Conservation (phyloP, 2,113 vertebrate genomes). For the Epinephelus fuscoguttatus region DNA sequence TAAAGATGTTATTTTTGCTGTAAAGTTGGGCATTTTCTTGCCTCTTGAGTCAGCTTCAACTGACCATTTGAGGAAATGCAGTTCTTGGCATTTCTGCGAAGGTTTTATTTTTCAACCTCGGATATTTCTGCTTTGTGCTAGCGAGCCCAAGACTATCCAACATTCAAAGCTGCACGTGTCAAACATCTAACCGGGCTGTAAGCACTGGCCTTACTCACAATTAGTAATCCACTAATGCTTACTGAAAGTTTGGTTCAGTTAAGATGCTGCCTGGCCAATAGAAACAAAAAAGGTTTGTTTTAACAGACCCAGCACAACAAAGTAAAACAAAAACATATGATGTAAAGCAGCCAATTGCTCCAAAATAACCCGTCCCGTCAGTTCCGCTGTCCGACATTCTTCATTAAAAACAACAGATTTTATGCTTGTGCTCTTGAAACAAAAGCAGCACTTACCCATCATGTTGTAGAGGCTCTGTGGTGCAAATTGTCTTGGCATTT, state of each 20-base stretch:
- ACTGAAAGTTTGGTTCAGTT: not conserved
- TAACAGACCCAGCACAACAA: not conserved
- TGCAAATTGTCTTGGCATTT: slow-evolving; percentile 98
- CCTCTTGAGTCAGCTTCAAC: too few relatives aligned
- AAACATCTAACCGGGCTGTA: not conserved
- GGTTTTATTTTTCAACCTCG: too few relatives aligned
- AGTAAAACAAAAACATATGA: slow-evolving; percentile 5
- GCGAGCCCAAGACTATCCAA: not conserved
- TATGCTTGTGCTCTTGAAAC: slow-evolving; percentile 14
- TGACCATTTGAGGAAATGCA: too few relatives aligned
- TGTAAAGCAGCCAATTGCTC: not conserved
- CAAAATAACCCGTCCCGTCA: not conserved
- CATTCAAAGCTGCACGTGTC: not conserved
- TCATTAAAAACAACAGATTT: slow-evolving; percentile 12
- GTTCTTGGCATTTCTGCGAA: too few relatives aligned
- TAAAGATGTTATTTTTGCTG: too few relatives aligned
- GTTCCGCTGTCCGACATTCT: not conserved
- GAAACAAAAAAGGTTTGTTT: not conserved
- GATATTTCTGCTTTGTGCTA: too few relatives aligned
- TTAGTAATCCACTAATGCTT: not conserved
- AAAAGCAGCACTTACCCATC: slow-evolving; percentile 92
- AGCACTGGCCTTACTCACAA: not conserved
- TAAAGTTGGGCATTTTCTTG: too few relatives aligned
- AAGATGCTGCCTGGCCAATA: not conserved
- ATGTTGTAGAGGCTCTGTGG: slow-evolving; percentile 99